Evolutionary conservation across 1,140 invertebrate species (phyloP), one percentile per base, ranked within the genome.

Genomic region (Teleopsis dalmanni): DNA sequence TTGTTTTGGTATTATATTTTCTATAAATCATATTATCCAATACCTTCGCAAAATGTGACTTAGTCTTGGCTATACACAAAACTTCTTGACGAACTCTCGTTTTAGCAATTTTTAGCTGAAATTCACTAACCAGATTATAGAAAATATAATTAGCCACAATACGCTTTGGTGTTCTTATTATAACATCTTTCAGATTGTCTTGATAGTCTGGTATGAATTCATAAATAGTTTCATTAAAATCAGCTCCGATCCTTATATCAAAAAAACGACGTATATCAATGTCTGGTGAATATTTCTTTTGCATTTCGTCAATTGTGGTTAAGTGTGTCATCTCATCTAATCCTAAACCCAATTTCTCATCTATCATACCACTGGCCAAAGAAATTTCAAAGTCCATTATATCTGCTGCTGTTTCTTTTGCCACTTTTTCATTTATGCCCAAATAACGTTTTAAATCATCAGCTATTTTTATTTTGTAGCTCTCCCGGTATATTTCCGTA

Each of bases 21-120:
- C 59, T 47, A 35, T 57, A 67, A 31, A 67, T 48, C 63, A 65
- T 63, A 18, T 65, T 61, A 33, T 66, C 63, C 19, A 66, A 33
- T 38, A 57, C 57, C 40, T 63, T 63, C 9, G 62, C 47, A 3
- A 66, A 66, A 21, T 40, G 23, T 21, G 62, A 49, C 7, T 56
- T 61, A 2, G 60, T 60, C 9, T 41, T 26, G 0, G 40, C 43
- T 4, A 61, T 45, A 41, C 63, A 66, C 3, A 23, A 27, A 4
- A 38, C 1, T 14, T 48, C 22, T 3, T 52, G 51, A 2, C 38
- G 42, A 1, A 40, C 25, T 31, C 16, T n/a, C 7, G 35, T 45
- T 16, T 36, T 53, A 3, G 42, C 26, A 0, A 50, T 34, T n/a
- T 48, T 9, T 10, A 53, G 35, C 7, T 47, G 22, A 34, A 63